Percentiles rank a stretch among this genome's conserved stretches.
Evolutionary conservation across 1,140 invertebrate species (phyloP).

Genomic region (Drosophila tropicalis): DNA sequence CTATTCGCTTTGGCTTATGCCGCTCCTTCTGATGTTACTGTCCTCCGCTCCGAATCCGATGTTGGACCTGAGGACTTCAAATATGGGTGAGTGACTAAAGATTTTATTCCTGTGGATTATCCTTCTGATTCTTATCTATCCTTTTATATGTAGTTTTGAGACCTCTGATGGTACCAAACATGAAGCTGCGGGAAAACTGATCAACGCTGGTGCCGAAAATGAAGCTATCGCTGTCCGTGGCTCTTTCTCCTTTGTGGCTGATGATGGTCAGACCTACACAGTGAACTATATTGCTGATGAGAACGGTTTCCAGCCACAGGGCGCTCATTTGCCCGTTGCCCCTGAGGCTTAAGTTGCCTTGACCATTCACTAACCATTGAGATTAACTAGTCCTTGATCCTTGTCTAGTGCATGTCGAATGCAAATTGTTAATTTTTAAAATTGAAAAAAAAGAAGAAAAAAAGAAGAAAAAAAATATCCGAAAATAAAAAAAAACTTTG

Average conservation of each 20-base stretch:
- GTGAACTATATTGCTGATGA: conserved; percentile 90
- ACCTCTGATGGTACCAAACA: conserved; percentile 48
- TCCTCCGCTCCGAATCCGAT: conserved; percentile 71
- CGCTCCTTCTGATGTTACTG: no score
- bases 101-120: background rate
- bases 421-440: conserved; percentile 10
- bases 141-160: conserved; percentile 32
- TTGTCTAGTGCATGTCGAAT: conserved; percentile 1
- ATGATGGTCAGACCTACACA: conserved; percentile 87
- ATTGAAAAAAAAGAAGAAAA: background rate
- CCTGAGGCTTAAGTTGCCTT: conserved; percentile 36
- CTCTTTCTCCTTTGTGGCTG: conserved; percentile 84
- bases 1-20: conserved; percentile 42
- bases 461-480: background rate
- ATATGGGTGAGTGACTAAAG: conserved; percentile 80
- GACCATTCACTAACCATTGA: conserved; percentile 15
- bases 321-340: conserved; percentile 86
- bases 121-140: background rate
- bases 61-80: conserved; percentile 83
- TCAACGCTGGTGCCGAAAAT: conserved; percentile 48
- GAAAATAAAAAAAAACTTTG: background rate
- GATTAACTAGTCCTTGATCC: conserved; percentile 9
- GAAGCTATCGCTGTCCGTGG: conserved; percentile 84
- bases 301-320: conserved; percentile 89
- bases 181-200: conserved; percentile 27